Evolutionary conservation across 2,113 vertebrate genomes (phyloP), one percentile per base, ranked within the genome.

Genomic region (Corythornis madagascariensis): DNA sequence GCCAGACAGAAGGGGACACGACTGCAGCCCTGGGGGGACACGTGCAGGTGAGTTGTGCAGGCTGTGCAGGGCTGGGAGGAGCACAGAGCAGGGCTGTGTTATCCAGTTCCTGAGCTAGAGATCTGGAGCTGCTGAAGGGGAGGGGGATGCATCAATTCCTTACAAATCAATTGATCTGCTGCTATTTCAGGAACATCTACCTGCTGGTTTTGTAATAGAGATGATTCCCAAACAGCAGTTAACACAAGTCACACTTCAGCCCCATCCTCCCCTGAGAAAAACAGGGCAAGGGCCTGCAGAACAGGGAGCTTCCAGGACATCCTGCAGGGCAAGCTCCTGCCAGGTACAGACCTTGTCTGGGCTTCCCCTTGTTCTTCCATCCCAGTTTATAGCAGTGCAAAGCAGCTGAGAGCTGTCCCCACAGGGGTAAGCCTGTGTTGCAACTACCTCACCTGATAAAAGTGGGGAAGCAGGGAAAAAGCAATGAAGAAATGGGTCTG

Each of bases 101-200:
- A 73, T 45, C 79, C 83, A 59, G 71, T 91, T 80, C 83, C 83
- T 70, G 55, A 50, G 35, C 83, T 91, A 55, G 45, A 73, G 80
- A 90, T 82, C 60, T 25, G 10, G 25, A 67, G 38, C 28, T 84
- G 45, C 50, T 65, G 55, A 50, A 43, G 43, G 71, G 47, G 45
- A 91, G 57, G 83, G 75, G 69, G 82, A 86, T 59, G 75, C 92
- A 91, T 89, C 82, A 75, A 85, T 96, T 79, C 94, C 82, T 94
- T 93, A 90, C 86, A 79, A 77, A 89, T 77, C 73, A 81, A 92
- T 95, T 88, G 89, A 96, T 95, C 86, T 79, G 74, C 60, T 93
- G 53, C 83, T 84, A 92, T 88, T 83, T 93, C 78, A 85, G 81
- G 89, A 89, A 71, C 55, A 48, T 76, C 77, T 72, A 66, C 76